Conservation (phyloP, 2,888 invertebrate species). For the Eumacrocentrus americanus region DNA sequence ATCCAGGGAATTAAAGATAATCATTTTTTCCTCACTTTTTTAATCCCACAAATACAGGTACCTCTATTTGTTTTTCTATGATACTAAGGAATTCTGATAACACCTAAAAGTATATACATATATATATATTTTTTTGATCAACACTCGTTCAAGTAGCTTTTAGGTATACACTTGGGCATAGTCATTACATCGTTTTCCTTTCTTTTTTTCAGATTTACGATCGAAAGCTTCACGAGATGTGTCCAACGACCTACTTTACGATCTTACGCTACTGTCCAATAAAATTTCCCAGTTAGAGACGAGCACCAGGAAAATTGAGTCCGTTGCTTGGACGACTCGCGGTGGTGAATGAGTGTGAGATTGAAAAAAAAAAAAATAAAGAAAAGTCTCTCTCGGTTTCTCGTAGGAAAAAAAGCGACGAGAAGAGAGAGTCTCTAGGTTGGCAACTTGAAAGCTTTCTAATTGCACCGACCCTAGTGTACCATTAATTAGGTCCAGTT, state of each 20-base stretch:
- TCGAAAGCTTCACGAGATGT: not conserved
- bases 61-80: too few relatives aligned
- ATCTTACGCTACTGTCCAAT: constrained; percentile 5
- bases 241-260: constrained; percentile 11
- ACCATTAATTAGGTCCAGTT: constrained; percentile 37
- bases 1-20: constrained; percentile 33
- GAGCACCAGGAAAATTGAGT: not conserved
- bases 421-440: not conserved
- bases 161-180: not conserved
- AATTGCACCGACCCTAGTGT: constrained; percentile 34
- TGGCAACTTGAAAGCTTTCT: constrained; percentile 33
- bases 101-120: not conserved
- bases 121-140: not conserved
- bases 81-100: too few relatives aligned
- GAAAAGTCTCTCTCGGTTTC: not conserved
- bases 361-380: constrained; percentile 14
- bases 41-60: too few relatives aligned
- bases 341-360: constrained; percentile 3
- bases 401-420: constrained; percentile 4
- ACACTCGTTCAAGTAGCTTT: too few relatives aligned
- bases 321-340: not conserved
- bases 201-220: not conserved
- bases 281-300: constrained; percentile 19
- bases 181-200: not conserved
- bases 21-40: constrained; percentile 1